phyloP scores from a whole-genome alignment of 2,797 vertebrate species.

The Crypturellus tataupa region DNA sequence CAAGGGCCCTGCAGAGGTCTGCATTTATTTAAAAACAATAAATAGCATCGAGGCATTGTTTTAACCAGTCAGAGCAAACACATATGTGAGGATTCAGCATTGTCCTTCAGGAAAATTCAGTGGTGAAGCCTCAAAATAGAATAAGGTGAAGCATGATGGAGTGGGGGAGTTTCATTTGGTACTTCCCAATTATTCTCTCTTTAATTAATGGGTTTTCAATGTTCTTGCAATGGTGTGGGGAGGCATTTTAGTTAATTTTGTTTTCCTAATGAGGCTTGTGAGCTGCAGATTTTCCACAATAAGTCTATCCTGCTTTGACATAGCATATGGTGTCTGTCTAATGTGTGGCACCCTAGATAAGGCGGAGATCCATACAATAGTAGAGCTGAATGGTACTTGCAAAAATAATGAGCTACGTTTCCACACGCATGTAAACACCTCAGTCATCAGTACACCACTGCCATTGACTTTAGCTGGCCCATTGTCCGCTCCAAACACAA shows the following conservation, averaged over 20 bases:
- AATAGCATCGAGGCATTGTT: constrained; percentile 51
- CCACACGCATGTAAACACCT: background rate
- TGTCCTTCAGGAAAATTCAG: background rate
- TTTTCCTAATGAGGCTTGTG: background rate
- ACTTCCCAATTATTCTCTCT: background rate
- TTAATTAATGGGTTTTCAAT: background rate
- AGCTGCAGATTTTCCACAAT: background rate
- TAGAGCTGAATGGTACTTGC: background rate
- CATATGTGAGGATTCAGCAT: background rate
- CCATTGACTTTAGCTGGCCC: background rate
- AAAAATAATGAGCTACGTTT: constrained; percentile 31
- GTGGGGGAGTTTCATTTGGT: background rate
- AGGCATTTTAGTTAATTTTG: background rate
- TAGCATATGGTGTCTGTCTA: accelerated
- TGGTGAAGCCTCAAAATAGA: background rate
- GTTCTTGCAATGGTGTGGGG: background rate
- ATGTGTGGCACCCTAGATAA: background rate
- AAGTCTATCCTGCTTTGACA: background rate
- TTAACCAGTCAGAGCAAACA: constrained; percentile 3
- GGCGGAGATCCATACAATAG: background rate
- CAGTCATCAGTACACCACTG: background rate
- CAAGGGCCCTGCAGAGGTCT: constrained; percentile 42
- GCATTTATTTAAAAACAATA: constrained; percentile 36
- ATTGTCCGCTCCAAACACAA: background rate
- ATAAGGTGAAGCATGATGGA: background rate